A percentile compares a stretch with the other conserved stretches of the same genome.
phyloP scores from a whole-genome alignment of 1,140 invertebrate genomes.

The Lineus longissimus region DNA sequence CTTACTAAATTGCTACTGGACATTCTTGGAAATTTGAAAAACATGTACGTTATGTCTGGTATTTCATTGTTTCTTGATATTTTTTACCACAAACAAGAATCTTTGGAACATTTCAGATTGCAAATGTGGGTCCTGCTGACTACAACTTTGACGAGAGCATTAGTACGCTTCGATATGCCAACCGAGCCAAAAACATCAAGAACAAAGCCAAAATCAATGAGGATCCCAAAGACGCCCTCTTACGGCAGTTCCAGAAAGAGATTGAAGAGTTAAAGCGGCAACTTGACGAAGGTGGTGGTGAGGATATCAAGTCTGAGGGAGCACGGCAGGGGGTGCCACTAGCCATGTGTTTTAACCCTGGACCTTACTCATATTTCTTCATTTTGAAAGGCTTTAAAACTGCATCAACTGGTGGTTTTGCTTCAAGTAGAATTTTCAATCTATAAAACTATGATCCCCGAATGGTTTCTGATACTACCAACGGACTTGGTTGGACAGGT shows the following conservation, averaged over 20 bases:
- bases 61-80: neutral
- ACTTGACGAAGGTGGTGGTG: conserved; percentile 63
- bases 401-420: too few relatives aligned
- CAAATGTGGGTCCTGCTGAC: conserved; percentile 92
- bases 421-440: too few relatives aligned
- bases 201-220: conserved; percentile 95
- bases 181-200: conserved; percentile 95
- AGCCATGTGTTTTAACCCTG: too few relatives aligned
- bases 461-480: too few relatives aligned
- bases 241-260: conserved; percentile 93
- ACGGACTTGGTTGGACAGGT: too few relatives aligned
- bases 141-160: conserved; percentile 97
- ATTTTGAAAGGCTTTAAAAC: too few relatives aligned
- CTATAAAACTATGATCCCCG: too few relatives aligned
- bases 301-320: conserved; percentile 32
- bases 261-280: conserved; percentile 88
- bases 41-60: too few relatives aligned
- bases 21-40: too few relatives aligned
- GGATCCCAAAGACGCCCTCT: conserved; percentile 94
- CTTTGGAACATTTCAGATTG: conserved; percentile 61
- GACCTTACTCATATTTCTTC: too few relatives aligned
- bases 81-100: neutral
- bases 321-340: too few relatives aligned
- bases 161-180: conserved; percentile 93
- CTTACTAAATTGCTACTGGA: too few relatives aligned